Evolutionary conservation across 2,888 invertebrate species (phyloP), one percentile per base, ranked within the genome.

Genomic region (Mythimna pallens): DNA sequence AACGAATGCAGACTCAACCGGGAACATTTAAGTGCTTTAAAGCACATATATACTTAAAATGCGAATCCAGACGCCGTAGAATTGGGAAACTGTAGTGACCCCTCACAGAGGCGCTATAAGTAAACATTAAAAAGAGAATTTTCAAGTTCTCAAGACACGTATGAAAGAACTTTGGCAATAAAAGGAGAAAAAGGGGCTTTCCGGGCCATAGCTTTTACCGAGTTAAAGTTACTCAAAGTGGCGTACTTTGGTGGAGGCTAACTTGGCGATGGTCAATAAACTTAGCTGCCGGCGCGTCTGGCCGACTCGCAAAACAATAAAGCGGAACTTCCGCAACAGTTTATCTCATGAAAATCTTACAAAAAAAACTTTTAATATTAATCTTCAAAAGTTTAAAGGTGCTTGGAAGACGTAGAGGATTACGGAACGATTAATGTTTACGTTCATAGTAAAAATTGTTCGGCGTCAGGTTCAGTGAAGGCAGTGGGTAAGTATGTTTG

Each of bases 91-190:
- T 76, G 80, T 77, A 69, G 64, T 70, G 62, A 65, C 73, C 75
- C 64, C 65, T 79, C 76, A 83, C 73, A 79, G 65, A 74, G 61
- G 73, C 76, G 76, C 75, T 82, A 30, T 30, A 83, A 84, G 83
- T 81, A 86, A 86, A 78, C 80, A 88, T 88, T 86, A 90, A 90
- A 90, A 91, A 90, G 87, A 89, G 88, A 89, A 87, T 89, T 90
- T 88, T 90, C 85, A 91, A 91, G 87, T 93, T 91, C 89, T 88
- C 89, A 89, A 91, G 90, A 91, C 94, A 94, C 94, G 93, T 94
- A 94, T 94, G 93, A 90, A 91, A 90, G 90, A 95, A 95, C 92
- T 95, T 95, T 92, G 83, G 92, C 93, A 95, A 95, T 95, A 95
- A 95, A 94, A 94, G 86, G 91, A 88, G 90, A 92, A 93, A 93